These are phyloP conservation scores for Sus cebifrons DNA, from an alignment of 2,797 vertebrate genomes.

Conservation along the genomic window DNA sequence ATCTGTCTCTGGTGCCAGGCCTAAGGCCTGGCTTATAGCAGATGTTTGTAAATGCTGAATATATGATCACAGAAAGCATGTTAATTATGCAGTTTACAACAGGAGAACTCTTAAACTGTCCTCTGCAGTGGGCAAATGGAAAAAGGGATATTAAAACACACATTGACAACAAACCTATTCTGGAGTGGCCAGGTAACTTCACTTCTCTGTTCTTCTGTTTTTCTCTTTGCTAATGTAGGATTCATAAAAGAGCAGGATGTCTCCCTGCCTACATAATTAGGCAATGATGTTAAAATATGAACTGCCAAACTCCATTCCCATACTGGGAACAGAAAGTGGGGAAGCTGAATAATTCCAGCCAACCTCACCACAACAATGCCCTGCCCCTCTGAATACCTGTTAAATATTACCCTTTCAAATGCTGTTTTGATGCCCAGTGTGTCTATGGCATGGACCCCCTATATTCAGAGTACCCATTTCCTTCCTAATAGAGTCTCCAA, in stretches of 20 bases:
- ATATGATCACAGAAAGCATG: background rate
- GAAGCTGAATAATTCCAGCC: background rate
- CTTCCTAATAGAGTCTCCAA: no score
- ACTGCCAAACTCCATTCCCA: background rate
- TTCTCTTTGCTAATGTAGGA: background rate
- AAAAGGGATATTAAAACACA: background rate
- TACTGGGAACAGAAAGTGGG: background rate
- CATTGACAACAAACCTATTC: background rate
- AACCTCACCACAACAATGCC: background rate
- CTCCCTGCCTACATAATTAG: background rate
- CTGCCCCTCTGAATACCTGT: background rate
- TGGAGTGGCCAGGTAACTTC: background rate
- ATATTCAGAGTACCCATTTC: no score
- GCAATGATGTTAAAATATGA: background rate
- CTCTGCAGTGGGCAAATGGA: no score
- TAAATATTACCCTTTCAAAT: no score
- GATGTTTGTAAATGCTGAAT: background rate
- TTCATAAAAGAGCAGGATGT: background rate
- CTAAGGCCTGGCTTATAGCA: background rate
- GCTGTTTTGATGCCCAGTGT: background rate
- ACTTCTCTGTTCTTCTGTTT: background rate
- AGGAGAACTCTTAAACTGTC: background rate
- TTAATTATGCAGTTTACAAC: background rate
- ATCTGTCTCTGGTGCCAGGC: no score
- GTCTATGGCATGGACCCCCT: no score